phyloP scores from a whole-genome alignment of 2,797 vertebrate genomes.

The Eupleurogrammus muticus region DNA sequence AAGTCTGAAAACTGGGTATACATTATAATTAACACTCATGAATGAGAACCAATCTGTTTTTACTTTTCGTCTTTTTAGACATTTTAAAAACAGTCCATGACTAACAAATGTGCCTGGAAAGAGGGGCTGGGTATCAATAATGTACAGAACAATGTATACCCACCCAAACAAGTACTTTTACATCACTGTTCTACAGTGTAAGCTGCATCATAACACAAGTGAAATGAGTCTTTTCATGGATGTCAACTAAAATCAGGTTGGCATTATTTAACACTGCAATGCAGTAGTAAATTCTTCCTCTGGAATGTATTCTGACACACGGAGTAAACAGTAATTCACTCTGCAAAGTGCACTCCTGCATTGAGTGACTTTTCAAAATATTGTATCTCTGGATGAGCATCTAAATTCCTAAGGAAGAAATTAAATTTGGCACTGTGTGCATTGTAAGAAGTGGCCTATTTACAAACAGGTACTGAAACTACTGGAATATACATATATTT shows the following conservation, averaged over 20 bases:
- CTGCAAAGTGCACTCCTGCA: constrained; percentile 35
- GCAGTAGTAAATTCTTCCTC: constrained; percentile 32
- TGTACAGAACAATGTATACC: constrained; percentile 49
- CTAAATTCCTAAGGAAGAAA: constrained; percentile 18
- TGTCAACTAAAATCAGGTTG: constrained; percentile 34
- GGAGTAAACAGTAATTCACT: constrained; percentile 46
- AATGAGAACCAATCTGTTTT: constrained; percentile 21
- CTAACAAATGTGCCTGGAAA: constrained; percentile 63
- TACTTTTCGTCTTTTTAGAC: constrained; percentile 21
- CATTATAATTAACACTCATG: constrained; percentile 39
- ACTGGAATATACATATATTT: constrained; percentile 34
- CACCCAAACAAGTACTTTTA: constrained; percentile 39
- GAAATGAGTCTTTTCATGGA: constrained; percentile 35
- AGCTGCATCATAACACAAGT: constrained; percentile 55
- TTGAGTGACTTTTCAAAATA: constrained; percentile 45
- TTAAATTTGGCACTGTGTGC: constrained; percentile 64
- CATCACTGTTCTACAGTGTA: constrained; percentile 46
- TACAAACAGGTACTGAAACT: constrained; percentile 51
- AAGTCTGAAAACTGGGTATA: constrained; percentile 57
- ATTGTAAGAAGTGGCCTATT: constrained; percentile 34
- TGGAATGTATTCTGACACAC: constrained; percentile 56
- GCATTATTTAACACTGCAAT: constrained; percentile 40
- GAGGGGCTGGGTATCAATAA: constrained; percentile 29
- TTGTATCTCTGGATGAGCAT: constrained; percentile 40
- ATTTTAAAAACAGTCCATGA: constrained; percentile 52